Conservation (phyloP, 2,113 vertebrate species). For the Equus quagga region DNA sequence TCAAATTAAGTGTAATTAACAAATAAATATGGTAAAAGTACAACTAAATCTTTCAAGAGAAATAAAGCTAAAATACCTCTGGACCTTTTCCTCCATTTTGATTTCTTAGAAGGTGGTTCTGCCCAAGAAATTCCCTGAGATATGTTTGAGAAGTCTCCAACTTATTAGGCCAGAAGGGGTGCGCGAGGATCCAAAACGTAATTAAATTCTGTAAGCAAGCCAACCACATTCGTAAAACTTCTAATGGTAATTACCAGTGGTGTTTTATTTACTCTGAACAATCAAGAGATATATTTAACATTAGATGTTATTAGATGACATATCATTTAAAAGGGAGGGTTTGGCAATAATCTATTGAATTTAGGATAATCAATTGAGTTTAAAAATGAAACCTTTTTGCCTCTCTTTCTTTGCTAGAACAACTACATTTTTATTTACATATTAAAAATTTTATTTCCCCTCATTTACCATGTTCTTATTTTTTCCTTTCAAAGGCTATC, state of each 20-base stretch:
- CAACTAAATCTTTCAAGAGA: background rate
- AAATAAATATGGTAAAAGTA: background rate
- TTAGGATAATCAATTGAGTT: background rate
- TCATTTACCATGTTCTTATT: background rate
- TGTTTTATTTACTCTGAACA: background rate
- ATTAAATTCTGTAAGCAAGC: slow-evolving; percentile 1
- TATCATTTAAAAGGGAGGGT: background rate
- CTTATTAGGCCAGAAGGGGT: background rate
- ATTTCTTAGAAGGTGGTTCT: slow-evolving; percentile 40
- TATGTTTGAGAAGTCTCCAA: background rate
- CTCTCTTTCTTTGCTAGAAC: background rate
- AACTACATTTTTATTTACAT: background rate
- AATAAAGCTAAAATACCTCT: background rate
- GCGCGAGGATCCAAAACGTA: background rate
- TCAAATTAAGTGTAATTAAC: slow-evolving; percentile 15
- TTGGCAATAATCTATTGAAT: background rate
- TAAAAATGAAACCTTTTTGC: slow-evolving; percentile 5
- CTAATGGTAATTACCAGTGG: background rate
- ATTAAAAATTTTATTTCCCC: background rate
- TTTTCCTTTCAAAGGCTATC: background rate
- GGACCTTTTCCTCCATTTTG: background rate
- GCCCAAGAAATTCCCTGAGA: background rate
- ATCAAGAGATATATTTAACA: background rate
- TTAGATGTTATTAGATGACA: background rate
- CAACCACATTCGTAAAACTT: background rate